Evolutionary conservation across 2,113 vertebrate species (phyloP), one percentile per base, ranked within the genome.

Genomic region (Nannobrachium achirus): DNA sequence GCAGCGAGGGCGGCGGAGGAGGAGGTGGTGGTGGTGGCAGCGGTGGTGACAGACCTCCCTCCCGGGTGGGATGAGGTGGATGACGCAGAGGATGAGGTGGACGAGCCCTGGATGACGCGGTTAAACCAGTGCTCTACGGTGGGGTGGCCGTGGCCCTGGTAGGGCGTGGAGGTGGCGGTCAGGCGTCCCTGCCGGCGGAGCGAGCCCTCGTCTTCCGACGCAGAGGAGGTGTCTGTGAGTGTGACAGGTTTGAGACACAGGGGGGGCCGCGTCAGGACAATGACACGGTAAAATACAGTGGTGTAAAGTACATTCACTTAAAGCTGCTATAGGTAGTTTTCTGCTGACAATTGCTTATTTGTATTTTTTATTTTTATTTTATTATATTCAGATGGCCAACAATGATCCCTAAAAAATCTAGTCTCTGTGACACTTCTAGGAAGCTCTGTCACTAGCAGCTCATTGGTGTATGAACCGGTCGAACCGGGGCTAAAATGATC

Each of bases 151-250:
- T 61, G 58, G 75, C 84, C 65, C 79, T 95, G 96, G 90, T 95
- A 94, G 79, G 93, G 92, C 55, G 96, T 93, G 84, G 95, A 96
- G 68, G 91, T 88, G 90, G n/a, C n/a, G n/a, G 93, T 79, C 83
- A 95, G 92, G 85, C 92, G 95, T 91, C 95, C 94, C 63, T 95
- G 95, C 73, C 92, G 95, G 73, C 94, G 95, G 72, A 97, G 94
- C 58, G 97, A 96, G 82, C 96, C 96, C 93, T 99, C 97, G 88
- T 98, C 97, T 94, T 99, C 97, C 51, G 97, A 99, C 53, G 97
- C 96, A 62, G 97, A 99, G 55, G 97, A 99, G 42, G 97, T 98
- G 95, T 99, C 97, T 99, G 95, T 77, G 86, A n/a, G 25, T 91
- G 94, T 69, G 76, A 84, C 69, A 88, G 79, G 89, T 92, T 72